Evolutionary conservation across 2,888 invertebrate species (phyloP), one percentile per base, ranked within the genome.

Genomic region (Sphaeridia pumilis): DNA sequence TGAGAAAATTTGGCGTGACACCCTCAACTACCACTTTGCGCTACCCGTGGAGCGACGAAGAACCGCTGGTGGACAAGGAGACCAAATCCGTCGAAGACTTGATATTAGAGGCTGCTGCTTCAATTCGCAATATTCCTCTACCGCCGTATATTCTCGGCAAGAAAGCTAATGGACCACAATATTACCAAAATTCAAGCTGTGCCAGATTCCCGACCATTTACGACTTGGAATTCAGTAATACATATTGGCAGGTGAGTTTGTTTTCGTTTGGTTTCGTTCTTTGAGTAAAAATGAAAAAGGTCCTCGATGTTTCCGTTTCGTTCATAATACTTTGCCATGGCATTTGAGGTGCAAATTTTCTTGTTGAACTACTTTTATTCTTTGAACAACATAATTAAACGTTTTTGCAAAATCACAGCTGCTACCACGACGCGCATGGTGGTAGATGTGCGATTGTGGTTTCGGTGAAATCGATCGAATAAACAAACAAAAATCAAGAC

Each of bases 151-250:
- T 61, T 22, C 51, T 65, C 1, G 57, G 81, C 69, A 81, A 81
- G 62, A 82, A 84, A 69, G 84, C 83, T 68, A 83, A 84, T 69
- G 84, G 84, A 70, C 78, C 81, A 61, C 75, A 77, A 64, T 70
- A 66, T 58, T 70, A 76, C 74, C 78, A 77, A 67, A 83, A 82
- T 70, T 79, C 78, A 65, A 80, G 80, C 55, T 88, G 88, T 72
- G 85, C 87, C 54, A 81, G 83, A 61, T 87, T 87, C 70, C 92
- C 92, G 1, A 85, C 82, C 55, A 82, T 90, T 63, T 89, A 85
- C 71, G 92, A 92, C 67, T 74, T 92, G 58, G 87, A 92, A 70
- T 92, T 88, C 74, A 89, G 89, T 73, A 92, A 92, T 69, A 80
- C 87, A 50, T 90, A 90, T 71, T 92, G 92, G 92, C 92, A 92